A percentile compares a stretch with the other conserved stretches of the same genome.
phyloP scores from a whole-genome alignment of 2,888 invertebrate genomes.

The Idaea biselata region DNA sequence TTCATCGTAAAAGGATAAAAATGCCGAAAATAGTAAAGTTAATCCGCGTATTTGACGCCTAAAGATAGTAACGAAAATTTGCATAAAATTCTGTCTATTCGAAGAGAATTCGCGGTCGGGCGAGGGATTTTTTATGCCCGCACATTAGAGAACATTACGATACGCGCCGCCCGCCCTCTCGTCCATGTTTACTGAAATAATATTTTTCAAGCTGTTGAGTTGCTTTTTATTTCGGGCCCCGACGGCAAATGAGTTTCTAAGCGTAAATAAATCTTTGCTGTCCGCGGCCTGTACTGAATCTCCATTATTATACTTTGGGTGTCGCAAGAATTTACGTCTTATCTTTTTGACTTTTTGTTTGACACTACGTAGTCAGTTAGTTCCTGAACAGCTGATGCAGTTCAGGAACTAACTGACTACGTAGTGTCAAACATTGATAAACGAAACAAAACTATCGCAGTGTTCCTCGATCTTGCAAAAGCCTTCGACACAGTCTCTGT shows the following conservation, averaged over 20 bases:
- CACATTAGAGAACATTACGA: slow-evolving; percentile 67
- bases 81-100: slow-evolving; percentile 64
- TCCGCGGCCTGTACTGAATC: slow-evolving; percentile 38
- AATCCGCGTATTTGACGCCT: slow-evolving; percentile 55
- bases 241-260: slow-evolving; percentile 72
- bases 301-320: slow-evolving; percentile 40
- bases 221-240: slow-evolving; percentile 64
- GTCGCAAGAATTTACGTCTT: slow-evolving; percentile 4
- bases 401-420: no score
- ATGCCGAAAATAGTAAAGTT: slow-evolving; percentile 43
- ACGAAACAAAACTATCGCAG: no score
- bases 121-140: slow-evolving; percentile 53
- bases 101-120: slow-evolving; percentile 52
- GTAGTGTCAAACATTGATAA: no score
- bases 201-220: slow-evolving; percentile 73
- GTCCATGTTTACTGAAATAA: slow-evolving; percentile 56
- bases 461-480: no score
- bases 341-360: slow-evolving; percentile 6
- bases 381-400: no score
- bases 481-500: no score
- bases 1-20: slow-evolving; percentile 41
- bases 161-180: slow-evolving; percentile 29
- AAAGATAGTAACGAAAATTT: slow-evolving; percentile 64
- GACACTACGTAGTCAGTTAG: no score
- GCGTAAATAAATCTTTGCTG: slow-evolving; percentile 66